Evolutionary conservation across 2,888 invertebrate species (phyloP).

Genomic region (Parelbella ahira): DNA sequence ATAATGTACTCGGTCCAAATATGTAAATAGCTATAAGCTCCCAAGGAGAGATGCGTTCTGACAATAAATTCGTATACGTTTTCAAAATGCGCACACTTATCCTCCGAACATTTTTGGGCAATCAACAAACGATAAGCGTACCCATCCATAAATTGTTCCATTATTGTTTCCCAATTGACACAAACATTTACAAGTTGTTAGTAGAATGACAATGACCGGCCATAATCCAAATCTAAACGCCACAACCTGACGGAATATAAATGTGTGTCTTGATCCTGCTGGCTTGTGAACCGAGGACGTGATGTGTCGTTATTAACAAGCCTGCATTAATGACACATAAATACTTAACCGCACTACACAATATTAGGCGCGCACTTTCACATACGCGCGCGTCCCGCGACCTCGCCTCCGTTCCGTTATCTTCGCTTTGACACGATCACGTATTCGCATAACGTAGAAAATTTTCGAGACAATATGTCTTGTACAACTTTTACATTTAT

Average conservation of each 20-base stretch:
- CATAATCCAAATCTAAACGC: constrained; percentile 79
- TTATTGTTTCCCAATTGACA: constrained; percentile 68
- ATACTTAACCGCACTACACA: constrained; percentile 43
- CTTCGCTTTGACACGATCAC: constrained; percentile 37
- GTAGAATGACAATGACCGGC: constrained; percentile 72
- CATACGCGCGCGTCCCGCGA: constrained; percentile 37
- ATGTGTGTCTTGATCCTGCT: constrained; percentile 60
- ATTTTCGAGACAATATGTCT: constrained; percentile 52
- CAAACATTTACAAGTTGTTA: constrained; percentile 56
- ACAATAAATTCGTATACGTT: too few species aligned
- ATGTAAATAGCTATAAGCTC: too few species aligned
- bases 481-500: constrained; percentile 50
- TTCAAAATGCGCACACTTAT: constrained; percentile 1
- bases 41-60: too few species aligned
- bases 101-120: constrained; percentile 6
- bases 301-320: constrained; percentile 72
- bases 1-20: too few species aligned
- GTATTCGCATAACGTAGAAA: constrained; percentile 49
- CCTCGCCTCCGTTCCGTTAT: constrained; percentile 38
- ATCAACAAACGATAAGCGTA: constrained; percentile 32
- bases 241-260: constrained; percentile 70
- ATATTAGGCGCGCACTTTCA: constrained; percentile 46
- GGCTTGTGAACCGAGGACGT: constrained; percentile 78
- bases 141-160: constrained; percentile 50
- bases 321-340: constrained; percentile 74